Conservation (phyloP, 2,113 vertebrate genomes). For the Channa maculata region DNA sequence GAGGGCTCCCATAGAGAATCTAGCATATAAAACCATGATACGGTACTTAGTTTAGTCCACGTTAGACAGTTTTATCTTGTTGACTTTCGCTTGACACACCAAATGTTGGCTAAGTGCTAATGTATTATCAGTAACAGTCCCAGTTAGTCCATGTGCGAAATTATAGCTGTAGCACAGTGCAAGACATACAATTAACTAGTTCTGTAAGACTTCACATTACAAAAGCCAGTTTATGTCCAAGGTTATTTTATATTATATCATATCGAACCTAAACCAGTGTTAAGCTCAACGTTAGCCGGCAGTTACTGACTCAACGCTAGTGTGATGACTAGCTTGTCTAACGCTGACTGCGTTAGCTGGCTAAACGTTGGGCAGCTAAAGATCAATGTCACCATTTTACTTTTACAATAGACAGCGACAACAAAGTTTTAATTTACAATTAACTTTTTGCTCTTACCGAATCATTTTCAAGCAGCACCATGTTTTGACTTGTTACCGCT, state of each 20-base stretch:
- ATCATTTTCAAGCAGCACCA: slow-evolving; percentile 87
- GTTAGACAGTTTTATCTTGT: no score
- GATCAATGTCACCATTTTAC: accelerated
- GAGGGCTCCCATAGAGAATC: no score
- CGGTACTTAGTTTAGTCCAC: no score
- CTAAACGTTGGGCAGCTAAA: neutral
- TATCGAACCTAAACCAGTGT: neutral
- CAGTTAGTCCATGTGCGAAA: neutral
- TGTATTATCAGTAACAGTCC: no score
- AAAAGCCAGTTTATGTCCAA: no score
- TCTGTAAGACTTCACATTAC: no score
- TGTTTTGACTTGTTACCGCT: slow-evolving; percentile 30
- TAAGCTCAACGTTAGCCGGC: slow-evolving; percentile 24
- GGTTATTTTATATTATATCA: neutral
- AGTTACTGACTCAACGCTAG: slow-evolving; percentile 9
- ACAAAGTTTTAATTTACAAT: accelerated
- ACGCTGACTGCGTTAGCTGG: neutral
- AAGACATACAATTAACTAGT: no score
- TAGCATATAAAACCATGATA: no score
- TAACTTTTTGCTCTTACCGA: slow-evolving; percentile 72
- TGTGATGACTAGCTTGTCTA: neutral
- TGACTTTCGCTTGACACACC: no score
- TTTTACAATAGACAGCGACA: accelerated
- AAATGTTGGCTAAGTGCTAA: no score
- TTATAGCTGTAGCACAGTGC: no score